Base-by-base conservation (phyloP, 2,797 vertebrate species). In the Triplophysa bombifrons region DNA sequence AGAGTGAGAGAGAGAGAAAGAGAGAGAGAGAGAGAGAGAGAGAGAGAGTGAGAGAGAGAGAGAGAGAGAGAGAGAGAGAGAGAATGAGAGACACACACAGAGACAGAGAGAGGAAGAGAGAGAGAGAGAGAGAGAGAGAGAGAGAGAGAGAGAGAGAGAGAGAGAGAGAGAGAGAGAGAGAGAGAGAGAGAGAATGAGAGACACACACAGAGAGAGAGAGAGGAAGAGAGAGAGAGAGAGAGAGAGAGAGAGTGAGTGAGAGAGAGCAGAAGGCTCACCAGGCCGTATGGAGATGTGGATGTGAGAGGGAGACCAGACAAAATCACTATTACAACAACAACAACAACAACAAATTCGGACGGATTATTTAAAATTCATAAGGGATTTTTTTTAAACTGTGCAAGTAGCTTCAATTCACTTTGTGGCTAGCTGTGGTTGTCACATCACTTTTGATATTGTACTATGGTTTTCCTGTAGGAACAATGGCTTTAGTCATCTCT, bases 251-350 rank as follows among this genome's bases (percentile, higher is more conserved):
- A 72, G 63, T 63, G 72, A 76, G n/a, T 48, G 70, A 70, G 71
- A 82, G 78, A 83, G 90, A 85, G 88, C 91, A 64, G 87, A 88
- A 92, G 93, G 93, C 88, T 92, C 93, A 88, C 90, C 80, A 60
- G 93, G 92, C 91, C 88, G 85, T 84, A 82, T 60, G 76, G 93
- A 90, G 90, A 92, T 89, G 85, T 78, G 89, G 90, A 90, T 92
- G 84, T 83, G n/a, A 61, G 30, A 51, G 19, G 19, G 8, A 27
- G 41, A 75, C 10, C 30, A 61, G 74, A 72, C 38, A 72, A n/a
- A 68, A 20, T 63, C 41, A 11, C 12, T 34, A 74, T 44, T 44
- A 22, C 22, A 22, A 1, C 22, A 22, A 22, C 22, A 22, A 74
- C 30, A 30, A 22, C 22, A 22, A 1, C 22, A 22, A 22, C 22